Conservation (phyloP, 2,797 vertebrate species). For the Oceanodroma leucorhoa region DNA sequence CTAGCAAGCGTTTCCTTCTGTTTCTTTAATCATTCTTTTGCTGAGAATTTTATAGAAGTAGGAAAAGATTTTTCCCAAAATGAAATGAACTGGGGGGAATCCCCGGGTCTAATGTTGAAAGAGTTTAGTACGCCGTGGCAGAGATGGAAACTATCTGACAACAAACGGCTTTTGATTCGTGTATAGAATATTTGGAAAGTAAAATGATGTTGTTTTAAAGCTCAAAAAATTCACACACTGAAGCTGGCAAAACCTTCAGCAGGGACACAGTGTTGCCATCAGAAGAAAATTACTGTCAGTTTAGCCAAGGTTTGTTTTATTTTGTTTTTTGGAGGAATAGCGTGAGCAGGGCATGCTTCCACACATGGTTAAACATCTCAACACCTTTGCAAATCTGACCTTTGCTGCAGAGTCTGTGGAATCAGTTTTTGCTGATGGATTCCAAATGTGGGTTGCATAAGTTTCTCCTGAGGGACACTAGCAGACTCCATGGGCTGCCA, state of each 20-base stretch:
- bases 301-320: background rate
- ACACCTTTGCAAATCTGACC: constrained; percentile 14
- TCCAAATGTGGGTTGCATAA: constrained; percentile 37
- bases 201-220: background rate
- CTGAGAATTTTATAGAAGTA: background rate
- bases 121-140: background rate
- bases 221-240: background rate
- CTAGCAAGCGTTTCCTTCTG: constrained; percentile 36
- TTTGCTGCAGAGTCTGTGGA: background rate
- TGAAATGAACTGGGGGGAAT: background rate
- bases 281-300: background rate
- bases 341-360: background rate
- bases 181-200: background rate
- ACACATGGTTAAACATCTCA: background rate
- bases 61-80: background rate
- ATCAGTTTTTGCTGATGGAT: background rate
- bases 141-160: background rate
- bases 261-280: background rate
- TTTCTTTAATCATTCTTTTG: constrained; percentile 1
- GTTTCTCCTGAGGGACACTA: constrained; percentile 46
- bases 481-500: constrained; percentile 38
- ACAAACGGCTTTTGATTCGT: background rate
- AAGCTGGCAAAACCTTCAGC: background rate
- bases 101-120: background rate
- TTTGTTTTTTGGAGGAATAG: background rate